Evolutionary conservation across 2,113 vertebrate species (phyloP).

Genomic region (Tautogolabrus adspersus): DNA sequence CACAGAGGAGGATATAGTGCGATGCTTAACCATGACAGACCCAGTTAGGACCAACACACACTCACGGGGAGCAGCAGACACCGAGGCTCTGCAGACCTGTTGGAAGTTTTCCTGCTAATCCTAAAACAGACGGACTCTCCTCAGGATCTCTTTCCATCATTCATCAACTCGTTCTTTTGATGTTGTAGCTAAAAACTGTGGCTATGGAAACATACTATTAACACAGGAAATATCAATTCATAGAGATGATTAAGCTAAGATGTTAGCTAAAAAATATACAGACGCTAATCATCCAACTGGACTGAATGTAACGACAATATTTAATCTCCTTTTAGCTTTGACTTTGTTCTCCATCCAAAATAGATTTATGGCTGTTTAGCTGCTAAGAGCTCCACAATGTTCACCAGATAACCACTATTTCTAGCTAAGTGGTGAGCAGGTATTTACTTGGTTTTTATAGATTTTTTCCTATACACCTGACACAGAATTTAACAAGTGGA

Average conservation of each 20-base stretch:
- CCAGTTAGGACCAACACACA: not conserved
- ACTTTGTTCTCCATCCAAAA: not conserved
- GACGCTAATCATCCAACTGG: no score
- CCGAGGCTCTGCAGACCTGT: not conserved
- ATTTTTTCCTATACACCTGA: no score
- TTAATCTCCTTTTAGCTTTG: not conserved
- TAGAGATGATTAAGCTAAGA: not conserved
- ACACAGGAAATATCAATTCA: no score
- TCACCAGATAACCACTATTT: no score
- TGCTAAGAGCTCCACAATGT: not conserved
- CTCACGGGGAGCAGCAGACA: not conserved
- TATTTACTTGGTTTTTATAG: no score
- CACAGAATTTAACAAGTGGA: no score
- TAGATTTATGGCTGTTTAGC: not conserved
- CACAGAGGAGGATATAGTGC: not conserved
- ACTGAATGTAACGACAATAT: no score
- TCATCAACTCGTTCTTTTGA: not conserved
- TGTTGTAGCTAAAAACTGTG: not conserved
- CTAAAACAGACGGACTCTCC: not conserved
- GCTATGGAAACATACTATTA: not conserved
- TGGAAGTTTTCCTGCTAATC: not conserved
- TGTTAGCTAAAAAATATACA: not conserved
- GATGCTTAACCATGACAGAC: not conserved
- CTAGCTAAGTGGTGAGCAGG: no score
- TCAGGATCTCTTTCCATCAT: not conserved